phyloP scores from a whole-genome alignment of 1,140 invertebrate species.

The fruit fly (Drosophila melanogaster) region Release_6_plus_ISO1_MT NT_033777.3:22708001-22708500 shows the following conservation, averaged over 20 bases:
- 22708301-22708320: conserved; percentile 95
- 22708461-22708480: too few species aligned
- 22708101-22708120: conserved; percentile 92
- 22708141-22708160: conserved; percentile 91
- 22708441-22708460: background rate
- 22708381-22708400: conserved; percentile 60
- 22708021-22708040: conserved; percentile 15
- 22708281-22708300: conserved; percentile 94
- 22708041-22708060: conserved; percentile 28
- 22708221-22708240: conserved; percentile 93
- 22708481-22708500: background rate
- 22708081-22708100: conserved; percentile 97
- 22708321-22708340: conserved; percentile 98
- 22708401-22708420: conserved; percentile 33
- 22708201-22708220: conserved; percentile 85
- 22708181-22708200: conserved; percentile 30
- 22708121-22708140: conserved; percentile 90
- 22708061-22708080: conserved; percentile 87
- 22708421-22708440: background rate
- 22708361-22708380: conserved; percentile 90
- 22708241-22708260: conserved; percentile 92
- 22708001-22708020: conserved; percentile 17
- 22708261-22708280: conserved; percentile 97
- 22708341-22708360: conserved; percentile 96
- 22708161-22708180: conserved; percentile 85